Conservation (phyloP, 2,797 vertebrate species). For the Amblyopsis hoosieri region DNA sequence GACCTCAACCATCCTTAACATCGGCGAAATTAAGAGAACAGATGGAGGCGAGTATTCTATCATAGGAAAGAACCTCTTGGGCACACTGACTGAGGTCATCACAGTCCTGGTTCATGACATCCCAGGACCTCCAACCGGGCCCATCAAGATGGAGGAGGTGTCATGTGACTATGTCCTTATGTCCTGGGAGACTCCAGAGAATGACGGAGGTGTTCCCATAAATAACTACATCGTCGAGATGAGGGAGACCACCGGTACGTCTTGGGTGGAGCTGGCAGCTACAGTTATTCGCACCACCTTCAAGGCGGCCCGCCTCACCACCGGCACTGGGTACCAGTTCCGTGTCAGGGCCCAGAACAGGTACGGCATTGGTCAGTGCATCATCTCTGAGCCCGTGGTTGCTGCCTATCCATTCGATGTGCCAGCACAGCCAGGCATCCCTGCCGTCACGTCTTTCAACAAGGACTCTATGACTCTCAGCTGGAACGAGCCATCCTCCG, state of each 20-base stretch:
- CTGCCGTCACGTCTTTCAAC: slow-evolving; percentile 87
- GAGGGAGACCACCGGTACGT: slow-evolving; percentile 94
- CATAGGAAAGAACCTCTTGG: slow-evolving; percentile 92
- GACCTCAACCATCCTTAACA: slow-evolving; percentile 93
- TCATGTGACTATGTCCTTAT: slow-evolving; percentile 93
- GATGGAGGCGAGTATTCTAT: slow-evolving; percentile 91
- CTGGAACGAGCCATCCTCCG: slow-evolving; percentile 93
- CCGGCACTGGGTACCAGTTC: slow-evolving; percentile 94
- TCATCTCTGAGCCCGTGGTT: slow-evolving; percentile 85
- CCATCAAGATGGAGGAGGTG: slow-evolving; percentile 94
- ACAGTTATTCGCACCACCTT: slow-evolving; percentile 97
- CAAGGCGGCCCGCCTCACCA: slow-evolving; percentile 91
- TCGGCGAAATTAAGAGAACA: slow-evolving; percentile 87
- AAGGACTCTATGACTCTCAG: slow-evolving; percentile 94
- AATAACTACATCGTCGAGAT: slow-evolving; percentile 97
- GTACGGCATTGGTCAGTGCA: slow-evolving; percentile 89
- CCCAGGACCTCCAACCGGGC: slow-evolving; percentile 94
- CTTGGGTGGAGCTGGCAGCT: slow-evolving; percentile 92
- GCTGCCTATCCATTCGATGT: slow-evolving; percentile 97
- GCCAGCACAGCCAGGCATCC: slow-evolving; percentile 91
- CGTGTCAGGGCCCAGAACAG: slow-evolving; percentile 97
- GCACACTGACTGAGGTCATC: slow-evolving; percentile 89
- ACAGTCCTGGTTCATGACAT: slow-evolving; percentile 94
- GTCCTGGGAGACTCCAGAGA: slow-evolving; percentile 94
- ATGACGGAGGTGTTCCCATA: slow-evolving; percentile 96